A percentile compares a stretch with the other conserved stretches of the same genome.
Conservation (phyloP, 2,797 vertebrate species). For the Triplophysa bombifrons region DNA sequence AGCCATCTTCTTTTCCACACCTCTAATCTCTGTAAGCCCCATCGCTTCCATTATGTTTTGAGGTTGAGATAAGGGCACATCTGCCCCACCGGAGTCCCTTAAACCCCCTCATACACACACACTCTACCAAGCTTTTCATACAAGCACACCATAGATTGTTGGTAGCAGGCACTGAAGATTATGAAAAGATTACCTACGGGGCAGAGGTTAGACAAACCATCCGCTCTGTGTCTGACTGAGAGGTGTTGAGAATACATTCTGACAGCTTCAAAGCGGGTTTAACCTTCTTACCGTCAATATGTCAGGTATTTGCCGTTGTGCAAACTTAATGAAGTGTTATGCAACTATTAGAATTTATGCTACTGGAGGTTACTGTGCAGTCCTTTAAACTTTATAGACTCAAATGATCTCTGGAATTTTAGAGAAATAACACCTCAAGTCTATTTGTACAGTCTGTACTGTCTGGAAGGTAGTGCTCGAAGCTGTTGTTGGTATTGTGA, state of each 20-base stretch:
- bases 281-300: slow-evolving; percentile 42
- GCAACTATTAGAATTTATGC: too few species aligned
- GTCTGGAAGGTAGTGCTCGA: background rate
- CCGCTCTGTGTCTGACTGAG: slow-evolving; percentile 31
- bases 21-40: slow-evolving; percentile 42
- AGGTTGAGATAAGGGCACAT: slow-evolving; percentile 47
- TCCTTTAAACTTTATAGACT: background rate
- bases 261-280: slow-evolving; percentile 34
- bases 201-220: slow-evolving; percentile 41
- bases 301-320: slow-evolving; percentile 23
- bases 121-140: background rate
- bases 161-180: slow-evolving; percentile 37
- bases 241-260: slow-evolving; percentile 52
- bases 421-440: background rate
- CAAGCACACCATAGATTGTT: slow-evolving; percentile 7
- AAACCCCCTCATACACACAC: slow-evolving; percentile 27
- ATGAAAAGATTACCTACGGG: slow-evolving; percentile 40
- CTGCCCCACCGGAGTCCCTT: slow-evolving; percentile 4
- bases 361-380: background rate
- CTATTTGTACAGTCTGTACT: background rate
- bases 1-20: slow-evolving; percentile 37
- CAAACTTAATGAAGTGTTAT: slow-evolving; percentile 26
- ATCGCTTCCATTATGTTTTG: slow-evolving; percentile 46
- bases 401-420: slow-evolving; percentile 14
- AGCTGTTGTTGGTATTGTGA: background rate